Percentiles rank a stretch among this genome's conserved stretches.
phyloP scores from a whole-genome alignment of 2,797 vertebrate species.

The Onychomys torridus region DNA sequence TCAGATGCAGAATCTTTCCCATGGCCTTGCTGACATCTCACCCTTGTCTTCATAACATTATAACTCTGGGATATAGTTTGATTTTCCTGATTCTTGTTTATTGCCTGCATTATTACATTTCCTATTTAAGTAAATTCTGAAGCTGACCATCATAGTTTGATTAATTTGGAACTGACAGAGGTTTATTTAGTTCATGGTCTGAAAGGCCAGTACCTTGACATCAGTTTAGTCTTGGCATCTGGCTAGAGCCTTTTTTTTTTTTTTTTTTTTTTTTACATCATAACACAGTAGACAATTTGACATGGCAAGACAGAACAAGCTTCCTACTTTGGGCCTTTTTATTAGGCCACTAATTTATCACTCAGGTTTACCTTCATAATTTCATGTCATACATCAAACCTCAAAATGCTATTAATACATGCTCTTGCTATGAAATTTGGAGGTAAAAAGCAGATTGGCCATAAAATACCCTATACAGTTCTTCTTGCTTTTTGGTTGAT shows the following conservation, averaged over 20 bases:
- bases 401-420: neutral
- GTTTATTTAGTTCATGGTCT: neutral
- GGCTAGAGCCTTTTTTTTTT: neutral
- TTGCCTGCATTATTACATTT: neutral
- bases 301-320: neutral
- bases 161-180: neutral
- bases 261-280: no score
- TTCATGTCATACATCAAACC: neutral
- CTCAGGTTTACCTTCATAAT: neutral
- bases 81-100: neutral
- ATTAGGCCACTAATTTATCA: neutral
- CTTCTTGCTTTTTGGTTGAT: neutral
- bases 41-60: neutral
- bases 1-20: neutral
- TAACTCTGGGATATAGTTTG: neutral
- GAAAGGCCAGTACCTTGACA: neutral
- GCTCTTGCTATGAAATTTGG: neutral
- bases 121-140: neutral
- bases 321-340: neutral
- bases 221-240: neutral
- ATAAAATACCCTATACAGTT: neutral
- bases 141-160: neutral
- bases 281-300: neutral
- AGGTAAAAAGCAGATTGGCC: neutral
- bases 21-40: neutral